phyloP scores from a whole-genome alignment of 2,797 vertebrate genomes.

The Pseudochromis fuscus region DNA sequence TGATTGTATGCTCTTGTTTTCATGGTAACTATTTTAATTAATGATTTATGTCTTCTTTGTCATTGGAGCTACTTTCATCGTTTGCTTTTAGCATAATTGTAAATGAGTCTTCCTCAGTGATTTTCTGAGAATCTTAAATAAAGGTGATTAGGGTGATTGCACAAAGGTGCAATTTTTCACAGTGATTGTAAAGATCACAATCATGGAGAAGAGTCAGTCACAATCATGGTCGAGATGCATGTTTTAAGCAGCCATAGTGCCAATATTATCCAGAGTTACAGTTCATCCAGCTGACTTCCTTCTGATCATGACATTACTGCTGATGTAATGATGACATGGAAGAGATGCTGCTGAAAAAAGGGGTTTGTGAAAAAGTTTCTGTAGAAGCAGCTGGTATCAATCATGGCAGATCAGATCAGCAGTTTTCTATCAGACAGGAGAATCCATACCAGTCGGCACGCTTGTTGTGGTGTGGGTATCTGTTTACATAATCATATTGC shows the following conservation, averaged over 20 bases:
- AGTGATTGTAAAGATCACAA: background rate
- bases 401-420: background rate
- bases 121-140: no score
- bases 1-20: no score
- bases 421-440: slow-evolving; percentile 7
- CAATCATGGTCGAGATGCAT: background rate
- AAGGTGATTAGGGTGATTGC: no score
- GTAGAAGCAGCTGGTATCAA: background rate
- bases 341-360: no score
- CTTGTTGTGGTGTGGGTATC: no score
- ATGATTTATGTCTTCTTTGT: no score
- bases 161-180: background rate
- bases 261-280: background rate
- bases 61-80: no score
- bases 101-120: no score
- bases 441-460: background rate
- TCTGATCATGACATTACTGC: background rate
- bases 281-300: background rate
- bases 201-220: background rate
- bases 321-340: background rate
- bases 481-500: no score
- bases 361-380: background rate
- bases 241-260: background rate
- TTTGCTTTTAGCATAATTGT: no score
- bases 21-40: no score